These are phyloP conservation scores for Caenorhabditis becei DNA, from an alignment of 2,888 invertebrate species.

Conservation along the genomic window DNA sequence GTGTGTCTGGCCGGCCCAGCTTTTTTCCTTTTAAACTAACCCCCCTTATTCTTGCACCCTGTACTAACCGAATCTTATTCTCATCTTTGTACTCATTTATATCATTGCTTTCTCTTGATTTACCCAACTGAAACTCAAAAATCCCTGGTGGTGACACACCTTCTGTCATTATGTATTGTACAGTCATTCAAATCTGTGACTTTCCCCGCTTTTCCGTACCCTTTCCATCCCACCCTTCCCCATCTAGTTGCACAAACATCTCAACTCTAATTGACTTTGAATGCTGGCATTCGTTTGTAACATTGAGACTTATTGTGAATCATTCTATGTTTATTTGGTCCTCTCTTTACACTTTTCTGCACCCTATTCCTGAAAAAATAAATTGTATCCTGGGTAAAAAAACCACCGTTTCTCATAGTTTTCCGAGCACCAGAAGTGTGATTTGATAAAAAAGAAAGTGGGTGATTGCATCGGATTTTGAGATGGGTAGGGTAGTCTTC, in stretches of 20 bases:
- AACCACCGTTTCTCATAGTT: neutral
- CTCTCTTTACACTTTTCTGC: too few species aligned
- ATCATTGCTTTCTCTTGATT: neutral
- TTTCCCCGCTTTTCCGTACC: neutral
- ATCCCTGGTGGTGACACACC: slow-evolving; percentile 11
- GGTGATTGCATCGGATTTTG: neutral
- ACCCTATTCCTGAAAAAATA: too few species aligned
- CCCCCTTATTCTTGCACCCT: neutral
- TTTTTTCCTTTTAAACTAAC: too few species aligned
- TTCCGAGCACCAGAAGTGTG: too few species aligned
- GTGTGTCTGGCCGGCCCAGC: too few species aligned
- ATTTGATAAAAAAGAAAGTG: too few species aligned
- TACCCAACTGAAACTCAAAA: neutral
- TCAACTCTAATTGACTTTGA: too few species aligned
- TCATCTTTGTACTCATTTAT: slow-evolving; percentile 22
- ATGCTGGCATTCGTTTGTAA: slow-evolving; percentile 30
- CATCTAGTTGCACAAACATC: slow-evolving; percentile 1
- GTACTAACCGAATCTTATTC: slow-evolving; percentile 8
- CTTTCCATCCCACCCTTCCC: neutral
- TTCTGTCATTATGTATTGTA: slow-evolving; percentile 8
- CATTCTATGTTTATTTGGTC: slow-evolving; percentile 2
- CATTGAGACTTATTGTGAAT: too few species aligned
- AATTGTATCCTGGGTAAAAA: neutral
- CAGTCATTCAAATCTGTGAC: slow-evolving; percentile 38
- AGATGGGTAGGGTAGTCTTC: neutral